Conservation (phyloP, 53 echinoderm and acorn worm species). For the Arbacia lixula region DNA sequence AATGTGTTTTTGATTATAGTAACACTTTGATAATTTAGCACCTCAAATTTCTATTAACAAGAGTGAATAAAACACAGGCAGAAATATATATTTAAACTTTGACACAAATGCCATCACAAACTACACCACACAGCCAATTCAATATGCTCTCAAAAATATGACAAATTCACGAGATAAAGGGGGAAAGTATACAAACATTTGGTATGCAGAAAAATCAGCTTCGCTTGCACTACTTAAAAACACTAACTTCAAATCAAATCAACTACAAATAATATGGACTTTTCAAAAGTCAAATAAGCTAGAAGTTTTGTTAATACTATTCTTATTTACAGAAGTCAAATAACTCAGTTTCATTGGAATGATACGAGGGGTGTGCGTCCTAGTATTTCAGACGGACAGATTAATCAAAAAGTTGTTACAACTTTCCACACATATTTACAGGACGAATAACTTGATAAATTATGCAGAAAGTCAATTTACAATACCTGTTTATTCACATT, state of each 20-base stretch:
- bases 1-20: constrained; percentile 19
- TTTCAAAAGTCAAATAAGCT: not conserved
- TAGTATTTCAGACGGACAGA: constrained; percentile 22
- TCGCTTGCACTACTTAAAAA: too few species aligned
- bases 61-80: constrained; percentile 28
- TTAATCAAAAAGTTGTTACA: not conserved
- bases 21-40: constrained; percentile 41
- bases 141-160: too few species aligned
- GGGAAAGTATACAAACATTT: too few species aligned
- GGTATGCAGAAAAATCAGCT: too few species aligned
- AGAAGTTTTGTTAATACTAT: not conserved
- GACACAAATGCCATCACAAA: too few species aligned
- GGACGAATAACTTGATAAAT: constrained; percentile 34
- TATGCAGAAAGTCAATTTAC: constrained; percentile 10
- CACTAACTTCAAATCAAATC: constrained; percentile 21
- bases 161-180: too few species aligned
- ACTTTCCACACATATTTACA: constrained; percentile 1
- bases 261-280: constrained; percentile 11
- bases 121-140: too few species aligned
- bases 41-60: constrained; percentile 41
- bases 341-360: constrained; percentile 15
- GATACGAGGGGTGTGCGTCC: constrained; percentile 13
- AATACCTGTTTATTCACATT: not conserved
- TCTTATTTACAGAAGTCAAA: constrained; percentile 6
- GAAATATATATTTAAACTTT: too few species aligned